Conservation (phyloP, 2,113 vertebrate species). For the Serilophus lunatus region DNA sequence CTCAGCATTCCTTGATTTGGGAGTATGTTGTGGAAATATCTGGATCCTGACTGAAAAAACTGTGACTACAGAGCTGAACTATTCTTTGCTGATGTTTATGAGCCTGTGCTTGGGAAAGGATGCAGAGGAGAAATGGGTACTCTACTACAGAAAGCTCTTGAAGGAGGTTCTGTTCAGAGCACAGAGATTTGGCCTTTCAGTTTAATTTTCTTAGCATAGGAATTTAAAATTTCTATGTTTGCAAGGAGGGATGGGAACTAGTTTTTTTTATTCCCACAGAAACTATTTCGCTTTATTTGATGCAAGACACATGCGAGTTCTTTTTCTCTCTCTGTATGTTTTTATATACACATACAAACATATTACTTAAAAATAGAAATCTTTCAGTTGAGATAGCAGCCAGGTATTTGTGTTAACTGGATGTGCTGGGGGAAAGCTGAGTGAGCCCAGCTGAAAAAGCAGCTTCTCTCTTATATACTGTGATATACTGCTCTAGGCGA, state of each 20-base stretch:
- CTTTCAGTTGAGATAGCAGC: neutral
- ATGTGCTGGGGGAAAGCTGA: neutral
- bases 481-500: neutral
- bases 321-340: neutral
- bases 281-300: neutral
- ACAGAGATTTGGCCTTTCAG: neutral
- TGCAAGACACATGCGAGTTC: fast-evolving
- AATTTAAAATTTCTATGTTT: neutral
- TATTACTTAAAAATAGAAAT: neutral
- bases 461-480: neutral
- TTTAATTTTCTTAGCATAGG: neutral
- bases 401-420: neutral
- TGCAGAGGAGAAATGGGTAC: neutral
- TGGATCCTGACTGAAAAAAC: neutral
- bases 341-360: neutral
- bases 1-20: neutral
- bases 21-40: neutral
- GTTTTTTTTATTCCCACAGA: neutral
- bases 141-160: neutral
- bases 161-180: neutral
- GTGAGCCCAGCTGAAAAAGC: neutral
- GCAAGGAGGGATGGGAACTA: neutral
- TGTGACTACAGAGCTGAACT: neutral
- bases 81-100: neutral
- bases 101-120: neutral